Percentiles rank a stretch among this genome's conserved stretches.
phyloP scores from a whole-genome alignment of 1,140 invertebrate genomes.

The Pseudoatta argentina region DNA sequence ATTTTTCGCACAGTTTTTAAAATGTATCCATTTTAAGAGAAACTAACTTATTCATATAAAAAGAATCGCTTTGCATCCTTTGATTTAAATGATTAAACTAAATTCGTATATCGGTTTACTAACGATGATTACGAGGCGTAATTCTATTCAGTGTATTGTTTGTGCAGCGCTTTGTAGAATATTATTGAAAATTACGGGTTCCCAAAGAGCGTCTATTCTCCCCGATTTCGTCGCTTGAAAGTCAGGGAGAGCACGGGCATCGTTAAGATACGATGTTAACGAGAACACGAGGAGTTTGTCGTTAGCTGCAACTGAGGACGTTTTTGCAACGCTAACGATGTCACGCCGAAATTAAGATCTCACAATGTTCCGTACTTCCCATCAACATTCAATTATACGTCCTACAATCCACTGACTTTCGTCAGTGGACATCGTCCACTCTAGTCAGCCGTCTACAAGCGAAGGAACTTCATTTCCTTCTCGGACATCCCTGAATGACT shows the following conservation, averaged over 20 bases:
- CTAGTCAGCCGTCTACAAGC: background rate
- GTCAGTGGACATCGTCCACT: slow-evolving; percentile 31
- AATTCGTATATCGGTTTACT: background rate
- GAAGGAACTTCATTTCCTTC: slow-evolving; percentile 28
- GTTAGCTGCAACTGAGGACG: slow-evolving; percentile 17
- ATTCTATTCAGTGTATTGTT: slow-evolving; percentile 19
- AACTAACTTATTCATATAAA: background rate
- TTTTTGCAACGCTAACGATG: slow-evolving; percentile 52
- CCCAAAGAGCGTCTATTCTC: background rate
- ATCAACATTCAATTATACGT: slow-evolving; percentile 9
- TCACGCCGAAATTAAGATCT: slow-evolving; percentile 35
- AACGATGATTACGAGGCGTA: background rate
- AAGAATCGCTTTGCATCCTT: background rate
- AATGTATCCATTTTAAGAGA: background rate
- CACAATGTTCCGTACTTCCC: slow-evolving; percentile 20
- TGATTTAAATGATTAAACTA: background rate
- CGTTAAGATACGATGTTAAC: slow-evolving; percentile 53
- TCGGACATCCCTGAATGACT: slow-evolving; percentile 2
- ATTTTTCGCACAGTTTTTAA: background rate
- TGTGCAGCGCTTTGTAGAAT: background rate
- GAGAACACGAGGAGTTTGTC: slow-evolving; percentile 43
- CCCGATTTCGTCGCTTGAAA: slow-evolving; percentile 17
- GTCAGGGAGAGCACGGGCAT: slow-evolving; percentile 6
- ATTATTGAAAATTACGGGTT: slow-evolving; percentile 31
- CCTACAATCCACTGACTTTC: background rate